phyloP scores from a whole-genome alignment of 2,888 invertebrate genomes.

The Sarcophaga subvicina region DNA sequence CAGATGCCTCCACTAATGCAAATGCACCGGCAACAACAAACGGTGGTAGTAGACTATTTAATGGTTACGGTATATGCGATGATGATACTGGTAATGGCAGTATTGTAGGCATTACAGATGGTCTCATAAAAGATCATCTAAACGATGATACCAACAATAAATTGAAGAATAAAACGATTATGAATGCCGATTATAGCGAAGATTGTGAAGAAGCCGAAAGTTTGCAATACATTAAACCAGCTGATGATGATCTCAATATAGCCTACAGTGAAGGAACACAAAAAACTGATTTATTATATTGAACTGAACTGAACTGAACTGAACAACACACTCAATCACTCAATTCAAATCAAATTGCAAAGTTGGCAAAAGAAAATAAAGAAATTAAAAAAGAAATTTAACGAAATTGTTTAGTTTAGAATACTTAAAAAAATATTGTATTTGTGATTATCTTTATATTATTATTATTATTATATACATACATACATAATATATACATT shows the following conservation, averaged over 20 bases:
- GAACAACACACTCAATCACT: no score
- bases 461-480: constrained; percentile 6
- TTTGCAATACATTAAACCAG: constrained; percentile 78
- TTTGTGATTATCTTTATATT: constrained; percentile 51
- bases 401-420: constrained; percentile 25
- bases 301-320: constrained; percentile 47
- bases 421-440: constrained; percentile 9
- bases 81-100: constrained; percentile 69
- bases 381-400: no score
- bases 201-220: constrained; percentile 73
- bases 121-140: constrained; percentile 51
- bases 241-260: constrained; percentile 80
- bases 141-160: constrained; percentile 3
- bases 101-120: constrained; percentile 72
- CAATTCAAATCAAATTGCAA: background rate
- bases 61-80: constrained; percentile 64
- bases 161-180: background rate
- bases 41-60: constrained; percentile 57
- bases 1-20: background rate
- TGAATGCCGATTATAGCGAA: constrained; percentile 11
- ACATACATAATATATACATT: constrained; percentile 7
- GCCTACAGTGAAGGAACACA: constrained; percentile 81
- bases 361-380: background rate
- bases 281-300: constrained; percentile 81
- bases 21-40: constrained; percentile 13